Evolutionary conservation across 2,888 invertebrate genomes (phyloP), one percentile per base, ranked within the genome.

Genomic region (Agrenia bidenticulata): DNA sequence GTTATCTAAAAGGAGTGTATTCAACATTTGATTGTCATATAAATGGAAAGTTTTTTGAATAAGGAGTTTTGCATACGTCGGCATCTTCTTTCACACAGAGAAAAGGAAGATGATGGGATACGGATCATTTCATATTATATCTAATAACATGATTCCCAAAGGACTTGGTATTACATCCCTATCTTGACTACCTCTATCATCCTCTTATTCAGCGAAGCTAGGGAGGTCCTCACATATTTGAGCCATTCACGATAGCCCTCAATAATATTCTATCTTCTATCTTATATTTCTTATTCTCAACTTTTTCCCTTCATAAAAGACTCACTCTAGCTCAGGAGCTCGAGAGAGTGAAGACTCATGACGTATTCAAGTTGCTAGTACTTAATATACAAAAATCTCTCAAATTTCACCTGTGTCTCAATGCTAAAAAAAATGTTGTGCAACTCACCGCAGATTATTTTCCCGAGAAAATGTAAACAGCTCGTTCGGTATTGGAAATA

Each of bases 11-110:
- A 63, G 62, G 56, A 61, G 55, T 39, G 50, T 58, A 59, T 63
- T 64, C 61, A 63, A 60, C 67, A 64, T 61, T 64, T 67, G 63
- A 67, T 67, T 67, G 67, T 67, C 63, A 67, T 67, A 67, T 67
- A 67, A 64, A 67, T 58, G 63, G 57, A 64, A 64, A 63, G 61
- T 64, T 64, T n/a, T 51, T 64, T 61, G 61, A 63, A 60, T 60
- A 60, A 51, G 57, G 60, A 64, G 45, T 55, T 61, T 54, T 67
- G 67, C 67, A 61, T 61, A 61, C 67, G 64, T 67, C 64, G 64
- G 67, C 67, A 67, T 67, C 54, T 64, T 63, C 62, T 45, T 50
- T 27, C 21, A 39, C 19, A 4, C 5, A 11, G 32, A 32, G 23
- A 37, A 51, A 60, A 37, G 42, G 19, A 41, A 62, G 57, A 62